Evolutionary conservation across 2,888 invertebrate species (phyloP).

Genomic region (Stenoptilia bipunctidactyla): DNA sequence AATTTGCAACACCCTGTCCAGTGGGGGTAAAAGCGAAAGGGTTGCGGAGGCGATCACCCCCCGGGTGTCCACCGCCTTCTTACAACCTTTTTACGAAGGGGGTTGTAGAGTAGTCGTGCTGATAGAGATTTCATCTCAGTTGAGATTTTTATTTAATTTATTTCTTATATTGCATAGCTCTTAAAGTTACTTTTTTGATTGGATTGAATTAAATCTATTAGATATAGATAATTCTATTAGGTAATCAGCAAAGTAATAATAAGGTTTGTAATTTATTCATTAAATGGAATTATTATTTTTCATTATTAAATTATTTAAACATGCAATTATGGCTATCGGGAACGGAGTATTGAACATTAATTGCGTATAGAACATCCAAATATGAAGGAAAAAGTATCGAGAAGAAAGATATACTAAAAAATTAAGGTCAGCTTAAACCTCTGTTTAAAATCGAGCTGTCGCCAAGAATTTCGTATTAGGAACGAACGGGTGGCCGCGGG

Average conservation of each 20-base stretch:
- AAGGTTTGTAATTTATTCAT: too few relatives aligned
- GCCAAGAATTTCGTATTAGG: constrained; percentile 65
- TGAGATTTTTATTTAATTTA: neutral
- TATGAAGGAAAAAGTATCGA: too few relatives aligned
- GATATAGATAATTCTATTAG: too few relatives aligned
- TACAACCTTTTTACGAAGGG: constrained; percentile 69
- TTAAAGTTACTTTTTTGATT: too few relatives aligned
- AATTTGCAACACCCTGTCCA: constrained; percentile 50
- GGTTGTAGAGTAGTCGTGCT: constrained; percentile 48
- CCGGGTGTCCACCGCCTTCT: constrained; percentile 66
- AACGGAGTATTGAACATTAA: too few relatives aligned
- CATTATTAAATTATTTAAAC: too few relatives aligned
- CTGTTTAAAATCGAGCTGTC: constrained; percentile 46
- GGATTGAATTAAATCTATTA: too few relatives aligned
- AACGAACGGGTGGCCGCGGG: constrained; percentile 18
- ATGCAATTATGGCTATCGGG: too few relatives aligned
- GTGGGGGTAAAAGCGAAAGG: constrained; percentile 69
- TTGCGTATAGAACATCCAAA: too few relatives aligned
- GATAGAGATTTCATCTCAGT: constrained; percentile 21
- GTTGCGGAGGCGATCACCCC: constrained; percentile 63
- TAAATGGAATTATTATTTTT: too few relatives aligned
- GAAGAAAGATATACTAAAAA: too few relatives aligned
- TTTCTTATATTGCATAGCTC: neutral
- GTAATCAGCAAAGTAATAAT: too few relatives aligned
- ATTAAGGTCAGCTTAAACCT: constrained; percentile 13